A percentile compares a stretch with the other conserved stretches of the same genome.
phyloP scores from a whole-genome alignment of 2,113 vertebrate species.

The Tauraco erythrolophus region DNA sequence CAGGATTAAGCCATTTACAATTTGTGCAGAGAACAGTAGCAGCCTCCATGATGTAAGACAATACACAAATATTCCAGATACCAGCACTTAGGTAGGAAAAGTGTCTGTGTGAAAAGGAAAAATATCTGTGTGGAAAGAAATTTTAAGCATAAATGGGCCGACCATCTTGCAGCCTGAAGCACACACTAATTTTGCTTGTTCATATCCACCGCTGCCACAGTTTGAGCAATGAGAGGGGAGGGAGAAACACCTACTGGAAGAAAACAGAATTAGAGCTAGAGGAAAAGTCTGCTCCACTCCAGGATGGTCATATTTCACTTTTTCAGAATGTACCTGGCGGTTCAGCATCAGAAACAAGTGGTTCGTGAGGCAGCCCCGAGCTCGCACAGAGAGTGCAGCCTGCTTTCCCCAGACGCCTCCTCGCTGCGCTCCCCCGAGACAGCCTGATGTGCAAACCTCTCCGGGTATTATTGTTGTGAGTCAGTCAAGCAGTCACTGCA shows the following conservation, averaged over 20 bases:
- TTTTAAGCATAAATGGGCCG: not conserved
- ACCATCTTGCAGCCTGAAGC: not conserved
- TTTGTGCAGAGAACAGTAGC: not conserved
- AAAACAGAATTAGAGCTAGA: not conserved
- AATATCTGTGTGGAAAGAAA: not conserved
- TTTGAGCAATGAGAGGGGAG: not conserved
- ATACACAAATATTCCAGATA: not conserved
- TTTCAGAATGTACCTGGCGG: not conserved
- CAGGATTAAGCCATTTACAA: not conserved
- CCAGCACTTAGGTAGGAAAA: not conserved
- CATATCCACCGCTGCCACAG: not conserved
- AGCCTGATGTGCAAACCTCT: conserved; percentile 33
- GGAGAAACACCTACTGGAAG: not conserved
- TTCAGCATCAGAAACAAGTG: not conserved
- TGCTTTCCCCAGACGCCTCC: not conserved
- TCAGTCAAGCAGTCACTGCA: conserved; percentile 15
- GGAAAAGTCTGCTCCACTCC: not conserved
- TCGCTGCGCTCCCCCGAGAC: not conserved
- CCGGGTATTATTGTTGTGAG: conserved; percentile 40
- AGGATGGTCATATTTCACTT: not conserved
- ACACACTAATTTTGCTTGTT: not conserved
- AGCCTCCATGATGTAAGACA: not conserved
- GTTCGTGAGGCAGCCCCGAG: not conserved
- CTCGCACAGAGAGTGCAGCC: not conserved
- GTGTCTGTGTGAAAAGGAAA: not conserved